Evolutionary conservation across 2,113 vertebrate genomes (phyloP).

Genomic region (Monarcha castaneiventris): DNA sequence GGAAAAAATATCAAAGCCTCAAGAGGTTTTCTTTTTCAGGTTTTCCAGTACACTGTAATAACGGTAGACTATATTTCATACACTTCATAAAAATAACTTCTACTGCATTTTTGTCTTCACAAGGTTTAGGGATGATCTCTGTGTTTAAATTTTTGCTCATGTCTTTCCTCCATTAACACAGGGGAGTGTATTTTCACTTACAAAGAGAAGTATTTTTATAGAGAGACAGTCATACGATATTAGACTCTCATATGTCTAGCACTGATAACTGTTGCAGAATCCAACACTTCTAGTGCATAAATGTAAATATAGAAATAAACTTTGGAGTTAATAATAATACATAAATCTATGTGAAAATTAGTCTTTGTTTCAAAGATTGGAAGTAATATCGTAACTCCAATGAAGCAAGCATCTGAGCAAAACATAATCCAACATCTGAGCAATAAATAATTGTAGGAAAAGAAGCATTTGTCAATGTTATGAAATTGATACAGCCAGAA

Average conservation of each 20-base stretch:
- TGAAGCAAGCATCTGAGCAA: not conserved
- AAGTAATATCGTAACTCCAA: not conserved
- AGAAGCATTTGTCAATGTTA: not conserved
- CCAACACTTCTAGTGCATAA: not conserved
- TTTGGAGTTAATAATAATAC: not conserved
- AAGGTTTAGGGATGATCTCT: not conserved
- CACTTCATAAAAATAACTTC: not conserved
- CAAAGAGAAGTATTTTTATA: not conserved
- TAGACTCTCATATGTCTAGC: not conserved
- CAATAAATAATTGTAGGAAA: not conserved
- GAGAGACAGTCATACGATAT: not conserved
- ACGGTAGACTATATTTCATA: not conserved
- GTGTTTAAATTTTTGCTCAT: not conserved
- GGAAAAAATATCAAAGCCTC: not conserved
- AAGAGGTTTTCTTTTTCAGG: not conserved
- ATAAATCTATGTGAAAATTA: not conserved
- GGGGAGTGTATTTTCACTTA: not conserved
- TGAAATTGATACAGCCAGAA: not conserved
- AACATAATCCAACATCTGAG: not conserved
- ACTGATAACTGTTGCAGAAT: not conserved
- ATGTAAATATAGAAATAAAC: not conserved
- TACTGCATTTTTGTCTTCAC: not conserved
- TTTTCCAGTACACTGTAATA: not conserved
- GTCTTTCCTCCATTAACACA: not conserved
- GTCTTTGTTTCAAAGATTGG: not conserved